Base-by-base conservation (phyloP, 1,140 invertebrate species). In the Anastrepha ludens region DNA sequence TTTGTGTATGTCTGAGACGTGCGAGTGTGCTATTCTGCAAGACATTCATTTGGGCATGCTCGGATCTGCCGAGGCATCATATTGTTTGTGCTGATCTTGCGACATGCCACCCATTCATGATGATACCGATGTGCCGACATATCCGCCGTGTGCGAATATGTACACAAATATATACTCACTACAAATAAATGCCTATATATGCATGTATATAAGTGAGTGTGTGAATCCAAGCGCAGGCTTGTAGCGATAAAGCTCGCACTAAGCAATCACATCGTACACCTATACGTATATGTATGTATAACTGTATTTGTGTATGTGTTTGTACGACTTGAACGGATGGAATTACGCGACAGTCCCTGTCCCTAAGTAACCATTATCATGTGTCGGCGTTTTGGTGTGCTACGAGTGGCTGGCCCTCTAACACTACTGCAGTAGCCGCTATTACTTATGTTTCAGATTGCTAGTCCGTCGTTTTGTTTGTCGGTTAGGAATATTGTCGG, bases 91-190 rank as follows among this genome's bases (percentile, higher is more conserved):
- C 58, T 60, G 85, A 86, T 86, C 85, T 86, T 86, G 85, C 85
- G 85, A 41, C 85, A 86, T 62, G 85, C 85, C 85, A 47, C 74
- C 74, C 74, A 81, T 81, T 81, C 74, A 81, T 86, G 20, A 39
- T 55, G 39, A 17, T 41, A 58, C 13, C 67, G 4, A 44, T 41
- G 20, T 55, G 47, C 74, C 47, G 47, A 41, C 74, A 81, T 81
- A 81, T 81, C 74, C 74, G 74, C 13, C 58, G 29, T 62, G 59
- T 62, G 41, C 59, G 58, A 60, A 86, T 29, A 29, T 86, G 58
- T 59, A 60, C n/a, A 17, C 47, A 50, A 5, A 81, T 81, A 50
- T 44, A 78, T 81, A 55, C 9, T 81, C 7, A n/a, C 17, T 74
- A 74, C 5, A 7, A 44, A 15, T 55, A 6, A 47, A 44, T 67